Evolutionary conservation across 2,888 invertebrate genomes (phyloP).

Genomic region (Caradrina kadenii): DNA sequence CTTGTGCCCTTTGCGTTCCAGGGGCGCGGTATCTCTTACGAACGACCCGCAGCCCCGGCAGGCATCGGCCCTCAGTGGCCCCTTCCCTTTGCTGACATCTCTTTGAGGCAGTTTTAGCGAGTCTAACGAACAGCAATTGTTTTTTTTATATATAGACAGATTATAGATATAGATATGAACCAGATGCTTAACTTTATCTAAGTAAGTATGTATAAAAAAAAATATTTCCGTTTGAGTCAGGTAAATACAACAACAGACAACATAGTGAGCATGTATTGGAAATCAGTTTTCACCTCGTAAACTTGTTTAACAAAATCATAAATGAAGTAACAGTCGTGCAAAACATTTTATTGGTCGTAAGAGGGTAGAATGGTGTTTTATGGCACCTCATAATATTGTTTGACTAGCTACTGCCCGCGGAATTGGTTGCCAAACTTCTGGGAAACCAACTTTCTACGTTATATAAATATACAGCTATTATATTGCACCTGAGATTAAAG

Average conservation of each 20-base stretch:
- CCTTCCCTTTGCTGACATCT: no score
- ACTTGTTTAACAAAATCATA: constrained; percentile 38
- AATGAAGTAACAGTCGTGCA: constrained; percentile 26
- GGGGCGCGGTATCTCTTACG: no score
- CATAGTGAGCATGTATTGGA: constrained; percentile 6
- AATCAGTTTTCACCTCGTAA: constrained; percentile 47
- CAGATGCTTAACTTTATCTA: no score
- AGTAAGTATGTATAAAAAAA: no score
- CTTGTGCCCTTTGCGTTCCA: no score
- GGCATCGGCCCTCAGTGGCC: no score
- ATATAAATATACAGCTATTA: neutral
- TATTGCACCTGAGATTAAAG: neutral
- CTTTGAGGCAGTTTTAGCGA: no score
- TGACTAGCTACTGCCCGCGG: constrained; percentile 4
- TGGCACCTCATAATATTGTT: constrained; percentile 26
- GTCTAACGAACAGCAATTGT: no score
- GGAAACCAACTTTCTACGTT: constrained; percentile 14
- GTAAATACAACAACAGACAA: neutral
- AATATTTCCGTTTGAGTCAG: no score
- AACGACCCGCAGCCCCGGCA: no score
- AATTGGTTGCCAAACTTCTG: constrained; percentile 8
- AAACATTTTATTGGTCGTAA: constrained; percentile 39
- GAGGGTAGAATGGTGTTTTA: constrained; percentile 33
- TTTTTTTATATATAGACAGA: no score
- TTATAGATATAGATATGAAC: no score